Evolutionary conservation across 2,888 invertebrate species (phyloP).

Genomic region (Pecten maximus): DNA sequence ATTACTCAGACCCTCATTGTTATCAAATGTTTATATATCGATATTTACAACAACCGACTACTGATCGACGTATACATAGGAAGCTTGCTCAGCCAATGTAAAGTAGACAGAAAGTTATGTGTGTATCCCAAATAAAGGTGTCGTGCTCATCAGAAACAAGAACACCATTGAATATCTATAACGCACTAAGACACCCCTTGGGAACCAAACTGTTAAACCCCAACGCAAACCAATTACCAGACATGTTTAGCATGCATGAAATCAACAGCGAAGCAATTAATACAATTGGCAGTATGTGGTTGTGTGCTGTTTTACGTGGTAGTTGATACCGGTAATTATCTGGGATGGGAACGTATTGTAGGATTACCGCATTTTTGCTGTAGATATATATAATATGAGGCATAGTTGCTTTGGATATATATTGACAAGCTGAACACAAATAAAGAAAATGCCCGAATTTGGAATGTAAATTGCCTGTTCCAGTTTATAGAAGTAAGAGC

Average conservation of each 20-base stretch:
- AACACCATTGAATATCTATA: neutral
- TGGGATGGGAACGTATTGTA: neutral
- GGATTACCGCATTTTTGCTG: no score
- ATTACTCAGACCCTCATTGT: no score
- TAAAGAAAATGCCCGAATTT: no score
- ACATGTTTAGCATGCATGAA: neutral
- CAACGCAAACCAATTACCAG: neutral
- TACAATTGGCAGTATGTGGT: neutral
- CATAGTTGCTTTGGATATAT: no score
- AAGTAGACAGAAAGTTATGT: neutral
- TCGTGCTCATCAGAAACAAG: neutral
- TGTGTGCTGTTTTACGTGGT: neutral
- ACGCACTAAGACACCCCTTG: neutral
- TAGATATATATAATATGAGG: no score
- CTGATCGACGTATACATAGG: neutral
- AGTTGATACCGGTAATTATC: neutral
- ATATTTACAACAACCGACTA: neutral
- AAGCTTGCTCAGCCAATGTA: no score
- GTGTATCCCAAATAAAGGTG: neutral
- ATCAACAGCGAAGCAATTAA: neutral
- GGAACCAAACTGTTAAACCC: slow-evolving; percentile 13
- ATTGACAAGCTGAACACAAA: no score
- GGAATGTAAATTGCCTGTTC: no score
- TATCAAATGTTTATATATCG: no score
- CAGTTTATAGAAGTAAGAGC: no score